Base-by-base conservation (phyloP, 2,888 invertebrate species). In the Macaria liturata region DNA sequence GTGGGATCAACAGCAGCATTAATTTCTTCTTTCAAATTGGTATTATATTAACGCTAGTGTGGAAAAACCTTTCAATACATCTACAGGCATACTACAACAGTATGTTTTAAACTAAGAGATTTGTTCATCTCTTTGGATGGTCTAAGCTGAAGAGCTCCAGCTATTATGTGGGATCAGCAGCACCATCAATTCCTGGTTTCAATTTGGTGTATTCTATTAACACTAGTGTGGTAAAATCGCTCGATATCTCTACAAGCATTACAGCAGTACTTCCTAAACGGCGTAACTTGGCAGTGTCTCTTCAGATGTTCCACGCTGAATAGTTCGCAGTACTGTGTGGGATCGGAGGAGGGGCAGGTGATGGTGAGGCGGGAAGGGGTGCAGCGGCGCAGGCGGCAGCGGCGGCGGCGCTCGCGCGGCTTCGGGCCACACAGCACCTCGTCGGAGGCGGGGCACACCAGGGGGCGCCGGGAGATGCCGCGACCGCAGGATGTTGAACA, bases 401-500 rank as follows among this genome's bases (percentile, higher is more conserved):
- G 77, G 7, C 93, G 91, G 39, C 86, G 87, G 49, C 93, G 92
- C 63, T 91, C 88, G 20, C 88, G 86, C 0, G 93, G 93, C 46
- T 83, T 84, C 1, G 91, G 83, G 0, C 94, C 94, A 72, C 95
- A 95, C 0, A 91, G 84, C 6, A 80, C 73, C 1, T 87, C 92
- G 57, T 90, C 81, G 0, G 89, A 69, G 0, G 93, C 92, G 0
- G 93, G 91, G 66, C 95, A 95, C 2, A 86, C 74, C 0, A 93
- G 83, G 0, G 93, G 91, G 3, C 94, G 88, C 0, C 86, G 85
- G 8, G 94, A 93, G 3, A 93, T 71, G 0, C 94, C 94, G 1
- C 87, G 86, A 0, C 94, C 94, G 69, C 94, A 95, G 0, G 89
- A 92, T 42, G 92, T 84, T 1, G 94, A 94, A 78, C 95, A 95